phyloP scores from a whole-genome alignment of 2,113 vertebrate genomes.

The Nothoprocta pentlandii region DNA sequence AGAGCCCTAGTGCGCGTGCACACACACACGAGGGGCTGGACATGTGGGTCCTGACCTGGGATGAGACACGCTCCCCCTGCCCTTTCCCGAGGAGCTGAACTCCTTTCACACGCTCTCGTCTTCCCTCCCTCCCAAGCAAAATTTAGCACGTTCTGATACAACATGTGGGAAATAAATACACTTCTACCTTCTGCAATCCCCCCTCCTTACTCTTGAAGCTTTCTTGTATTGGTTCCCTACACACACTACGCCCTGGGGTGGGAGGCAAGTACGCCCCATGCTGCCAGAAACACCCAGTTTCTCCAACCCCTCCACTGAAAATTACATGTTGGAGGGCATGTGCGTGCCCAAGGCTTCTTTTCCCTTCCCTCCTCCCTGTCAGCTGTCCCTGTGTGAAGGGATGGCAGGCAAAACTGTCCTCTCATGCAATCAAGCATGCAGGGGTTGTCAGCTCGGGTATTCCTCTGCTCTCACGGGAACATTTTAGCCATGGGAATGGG shows the following conservation, averaged over 20 bases:
- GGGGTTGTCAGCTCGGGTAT: not conserved
- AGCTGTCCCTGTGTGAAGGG: not conserved
- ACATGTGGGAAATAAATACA: not conserved
- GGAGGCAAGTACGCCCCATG: not conserved
- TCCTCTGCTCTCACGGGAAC: not conserved
- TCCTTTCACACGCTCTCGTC: not conserved
- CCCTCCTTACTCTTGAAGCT: not conserved
- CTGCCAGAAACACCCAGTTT: not conserved
- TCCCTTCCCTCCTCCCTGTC: too few relatives aligned
- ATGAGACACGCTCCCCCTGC: not conserved
- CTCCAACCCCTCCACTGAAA: not conserved
- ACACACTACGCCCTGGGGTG: not conserved
- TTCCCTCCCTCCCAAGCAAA: not conserved
- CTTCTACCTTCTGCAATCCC: not conserved
- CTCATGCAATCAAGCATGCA: not conserved
- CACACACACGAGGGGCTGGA: accelerated
- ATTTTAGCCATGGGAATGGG: not conserved
- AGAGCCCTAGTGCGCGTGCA: not conserved
- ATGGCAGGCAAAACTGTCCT: not conserved
- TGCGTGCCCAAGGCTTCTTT: not conserved
- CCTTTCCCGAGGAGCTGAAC: accelerated
- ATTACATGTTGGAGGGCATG: not conserved
- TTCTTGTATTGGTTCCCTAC: not conserved
- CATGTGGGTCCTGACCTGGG: accelerated
- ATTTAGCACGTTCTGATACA: not conserved